Evolutionary conservation across 2,888 invertebrate genomes (phyloP).

Genomic region (Brassicogethes aeneus): DNA sequence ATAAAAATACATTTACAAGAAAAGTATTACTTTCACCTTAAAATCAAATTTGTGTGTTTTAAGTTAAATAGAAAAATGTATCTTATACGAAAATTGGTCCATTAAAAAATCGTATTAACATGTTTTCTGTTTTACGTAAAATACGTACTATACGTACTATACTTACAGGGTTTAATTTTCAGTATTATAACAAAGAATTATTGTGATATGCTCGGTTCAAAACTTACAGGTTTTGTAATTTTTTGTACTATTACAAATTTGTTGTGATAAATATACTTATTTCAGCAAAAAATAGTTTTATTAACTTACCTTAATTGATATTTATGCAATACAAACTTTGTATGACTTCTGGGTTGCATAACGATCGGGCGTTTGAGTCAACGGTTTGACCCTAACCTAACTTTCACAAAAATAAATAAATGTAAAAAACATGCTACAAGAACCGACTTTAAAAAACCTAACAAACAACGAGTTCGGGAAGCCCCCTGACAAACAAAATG

Average conservation of each 20-base stretch:
- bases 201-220: slow-evolving; percentile 3
- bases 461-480: slow-evolving; percentile 51
- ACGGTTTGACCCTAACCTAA: neutral
- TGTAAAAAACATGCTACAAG: slow-evolving; percentile 36
- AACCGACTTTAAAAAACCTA: slow-evolving; percentile 44
- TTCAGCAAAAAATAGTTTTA: neutral
- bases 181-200: slow-evolving; percentile 3
- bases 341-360: too few species aligned
- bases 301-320: too few species aligned
- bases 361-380: too few species aligned
- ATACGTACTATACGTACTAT: too few species aligned
- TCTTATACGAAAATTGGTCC: too few species aligned
- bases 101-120: neutral
- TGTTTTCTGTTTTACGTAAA: neutral
- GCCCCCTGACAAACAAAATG: slow-evolving; percentile 53
- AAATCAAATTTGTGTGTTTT: too few species aligned
- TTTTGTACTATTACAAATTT: neutral
- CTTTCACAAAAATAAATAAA: too few species aligned
- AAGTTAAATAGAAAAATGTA: too few species aligned
- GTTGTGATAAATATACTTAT: slow-evolving; percentile 2
- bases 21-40: too few species aligned
- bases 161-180: slow-evolving; percentile 6
- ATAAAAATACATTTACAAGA: too few species aligned
- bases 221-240: neutral
- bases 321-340: too few species aligned